These are phyloP conservation scores for Tragelaphus eurycerus DNA, from an alignment of 2,797 vertebrate species.

Conservation along the genomic window DNA sequence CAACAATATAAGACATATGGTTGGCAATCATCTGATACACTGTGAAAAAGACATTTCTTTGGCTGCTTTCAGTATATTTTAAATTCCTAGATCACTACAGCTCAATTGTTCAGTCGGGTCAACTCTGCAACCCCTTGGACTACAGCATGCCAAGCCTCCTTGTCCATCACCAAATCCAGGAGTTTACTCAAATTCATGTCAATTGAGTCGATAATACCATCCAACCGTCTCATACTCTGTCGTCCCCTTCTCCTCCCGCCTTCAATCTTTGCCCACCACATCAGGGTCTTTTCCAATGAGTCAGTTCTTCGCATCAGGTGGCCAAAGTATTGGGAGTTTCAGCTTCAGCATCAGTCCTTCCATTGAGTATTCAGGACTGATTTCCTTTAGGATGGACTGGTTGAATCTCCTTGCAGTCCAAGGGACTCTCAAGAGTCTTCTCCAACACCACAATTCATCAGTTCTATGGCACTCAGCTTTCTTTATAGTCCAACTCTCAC, in stretches of 20 bases:
- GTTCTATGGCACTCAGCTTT: rapidly evolving
- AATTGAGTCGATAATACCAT: background rate
- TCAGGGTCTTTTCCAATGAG: background rate
- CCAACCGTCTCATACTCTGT: background rate
- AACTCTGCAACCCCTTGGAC: background rate
- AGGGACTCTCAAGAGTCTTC: background rate
- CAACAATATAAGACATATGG: background rate
- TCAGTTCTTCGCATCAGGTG: background rate
- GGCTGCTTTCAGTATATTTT: background rate
- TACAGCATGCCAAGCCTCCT: background rate
- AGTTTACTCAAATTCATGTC: background rate
- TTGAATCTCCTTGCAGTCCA: background rate
- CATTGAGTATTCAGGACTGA: background rate
- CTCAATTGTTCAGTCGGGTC: background rate
- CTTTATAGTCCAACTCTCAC: background rate
- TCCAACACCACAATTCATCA: background rate
- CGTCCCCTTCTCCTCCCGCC: background rate
- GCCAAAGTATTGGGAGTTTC: background rate
- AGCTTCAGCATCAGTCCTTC: background rate
- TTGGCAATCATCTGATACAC: background rate
- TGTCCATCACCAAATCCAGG: rapidly evolving
- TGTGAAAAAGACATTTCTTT: background rate
- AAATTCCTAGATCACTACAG: background rate
- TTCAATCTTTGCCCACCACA: background rate
- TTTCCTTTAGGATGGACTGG: background rate